These are phyloP conservation scores for Agrypnia vestita DNA, from an alignment of 1,140 invertebrate genomes.

Conservation along the genomic window DNA sequence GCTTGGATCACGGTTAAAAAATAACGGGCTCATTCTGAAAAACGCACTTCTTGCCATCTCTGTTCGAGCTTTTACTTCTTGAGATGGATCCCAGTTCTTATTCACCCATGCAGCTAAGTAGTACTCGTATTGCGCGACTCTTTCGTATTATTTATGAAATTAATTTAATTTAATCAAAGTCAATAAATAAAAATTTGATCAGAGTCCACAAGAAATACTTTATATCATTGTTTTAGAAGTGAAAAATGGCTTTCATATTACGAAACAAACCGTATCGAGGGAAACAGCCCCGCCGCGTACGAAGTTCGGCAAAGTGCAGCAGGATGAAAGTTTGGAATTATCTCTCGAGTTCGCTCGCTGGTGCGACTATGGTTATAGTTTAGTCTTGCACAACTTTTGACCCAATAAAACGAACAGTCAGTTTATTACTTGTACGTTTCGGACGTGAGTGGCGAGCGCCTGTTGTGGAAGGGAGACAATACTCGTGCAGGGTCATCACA, in stretches of 20 bases:
- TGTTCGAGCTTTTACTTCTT: no score
- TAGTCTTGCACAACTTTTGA: slow-evolving; percentile 50
- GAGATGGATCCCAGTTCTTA: no score
- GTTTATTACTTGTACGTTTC: slow-evolving; percentile 54
- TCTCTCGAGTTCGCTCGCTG: background rate
- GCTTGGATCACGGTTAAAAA: no score
- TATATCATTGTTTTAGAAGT: background rate
- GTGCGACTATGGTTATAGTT: slow-evolving; percentile 7
- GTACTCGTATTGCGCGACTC: no score
- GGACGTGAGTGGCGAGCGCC: slow-evolving; percentile 44
- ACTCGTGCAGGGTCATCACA: no score
- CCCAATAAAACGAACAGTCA: slow-evolving; percentile 54
- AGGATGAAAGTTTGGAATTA: slow-evolving; percentile 14
- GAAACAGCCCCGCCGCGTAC: slow-evolving; percentile 6
- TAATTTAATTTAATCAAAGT: no score
- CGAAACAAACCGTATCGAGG: slow-evolving; percentile 13
- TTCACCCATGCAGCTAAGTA: no score
- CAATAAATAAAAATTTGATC: no score
- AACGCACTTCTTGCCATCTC: no score
- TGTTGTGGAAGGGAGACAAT: background rate
- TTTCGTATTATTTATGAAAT: no score
- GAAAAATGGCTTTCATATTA: background rate
- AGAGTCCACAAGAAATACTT: no score
- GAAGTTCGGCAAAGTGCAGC: slow-evolving; percentile 3
- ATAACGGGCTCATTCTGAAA: no score